Evolutionary conservation across 2,888 invertebrate genomes (phyloP).

Genomic region (Eugnorisma glareosa): DNA sequence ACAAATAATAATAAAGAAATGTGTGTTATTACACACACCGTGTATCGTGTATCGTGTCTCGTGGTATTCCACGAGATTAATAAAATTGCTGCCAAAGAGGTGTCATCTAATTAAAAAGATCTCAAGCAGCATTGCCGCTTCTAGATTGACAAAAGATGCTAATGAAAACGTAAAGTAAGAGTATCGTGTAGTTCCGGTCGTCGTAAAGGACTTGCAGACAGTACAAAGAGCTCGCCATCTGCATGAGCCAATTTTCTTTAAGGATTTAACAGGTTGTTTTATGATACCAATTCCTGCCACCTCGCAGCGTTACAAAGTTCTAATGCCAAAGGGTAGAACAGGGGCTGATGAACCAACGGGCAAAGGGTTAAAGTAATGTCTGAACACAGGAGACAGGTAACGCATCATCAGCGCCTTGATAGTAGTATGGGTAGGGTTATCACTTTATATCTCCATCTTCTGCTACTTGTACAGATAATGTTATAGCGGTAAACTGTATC

Average conservation of each 20-base stretch:
- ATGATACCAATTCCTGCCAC: background rate
- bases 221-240: background rate
- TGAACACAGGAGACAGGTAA: background rate
- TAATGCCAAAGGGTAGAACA: background rate
- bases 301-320: background rate
- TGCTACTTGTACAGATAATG: no score
- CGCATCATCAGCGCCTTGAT: background rate
- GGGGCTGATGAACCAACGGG: background rate
- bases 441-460: no score
- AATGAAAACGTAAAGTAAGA: background rate
- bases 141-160: background rate
- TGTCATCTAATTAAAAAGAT: background rate
- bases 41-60: no score
- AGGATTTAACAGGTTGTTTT: background rate
- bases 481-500: no score
- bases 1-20: slow-evolving; percentile 5
- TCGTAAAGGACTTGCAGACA: background rate
- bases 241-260: background rate
- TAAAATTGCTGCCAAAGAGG: background rate
- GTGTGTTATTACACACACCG: no score
- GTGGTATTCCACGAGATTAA: background rate
- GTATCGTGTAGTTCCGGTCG: background rate
- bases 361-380: background rate
- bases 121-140: background rate
- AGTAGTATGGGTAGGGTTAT: background rate